These are phyloP conservation scores for Drosophila antonietae DNA, from an alignment of 2,888 invertebrate species.

Conservation along the genomic window DNA sequence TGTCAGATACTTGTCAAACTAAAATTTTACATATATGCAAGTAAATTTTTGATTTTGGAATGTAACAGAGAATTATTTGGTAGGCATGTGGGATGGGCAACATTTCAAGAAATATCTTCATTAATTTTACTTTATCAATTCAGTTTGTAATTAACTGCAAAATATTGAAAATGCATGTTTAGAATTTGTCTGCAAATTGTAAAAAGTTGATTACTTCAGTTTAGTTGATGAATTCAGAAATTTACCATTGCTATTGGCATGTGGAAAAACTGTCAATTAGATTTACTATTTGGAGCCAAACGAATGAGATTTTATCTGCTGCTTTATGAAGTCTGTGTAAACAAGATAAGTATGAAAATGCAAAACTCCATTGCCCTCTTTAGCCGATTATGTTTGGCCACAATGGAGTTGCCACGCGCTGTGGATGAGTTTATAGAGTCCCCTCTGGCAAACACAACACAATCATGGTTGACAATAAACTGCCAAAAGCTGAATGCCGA, in stretches of 20 bases:
- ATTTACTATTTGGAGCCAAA: too few relatives aligned
- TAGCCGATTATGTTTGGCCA: constrained; percentile 28
- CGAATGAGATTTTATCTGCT: background rate
- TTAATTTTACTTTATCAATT: background rate
- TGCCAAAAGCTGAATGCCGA: constrained; percentile 26
- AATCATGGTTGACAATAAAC: constrained; percentile 33
- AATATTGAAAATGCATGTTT: background rate
- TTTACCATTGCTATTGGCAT: too few relatives aligned
- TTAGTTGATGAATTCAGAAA: too few relatives aligned
- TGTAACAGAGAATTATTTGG: too few relatives aligned
- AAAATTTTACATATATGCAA: background rate
- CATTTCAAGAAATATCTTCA: background rate
- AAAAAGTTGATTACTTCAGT: background rate
- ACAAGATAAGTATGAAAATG: constrained; percentile 24
- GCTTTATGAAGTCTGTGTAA: constrained; percentile 27
- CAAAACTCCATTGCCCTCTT: constrained; percentile 17
- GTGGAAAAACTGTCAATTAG: too few relatives aligned
- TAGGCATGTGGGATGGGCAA: too few relatives aligned
- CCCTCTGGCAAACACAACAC: constrained; percentile 22
- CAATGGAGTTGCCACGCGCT: constrained; percentile 34
- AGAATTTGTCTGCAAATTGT: background rate
- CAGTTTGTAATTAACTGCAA: background rate
- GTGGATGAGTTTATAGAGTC: constrained; percentile 24
- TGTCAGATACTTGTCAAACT: constrained; percentile 10
- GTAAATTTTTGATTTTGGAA: background rate